phyloP scores from a whole-genome alignment of 2,888 invertebrate species.

The Saturnia pavonia region DNA sequence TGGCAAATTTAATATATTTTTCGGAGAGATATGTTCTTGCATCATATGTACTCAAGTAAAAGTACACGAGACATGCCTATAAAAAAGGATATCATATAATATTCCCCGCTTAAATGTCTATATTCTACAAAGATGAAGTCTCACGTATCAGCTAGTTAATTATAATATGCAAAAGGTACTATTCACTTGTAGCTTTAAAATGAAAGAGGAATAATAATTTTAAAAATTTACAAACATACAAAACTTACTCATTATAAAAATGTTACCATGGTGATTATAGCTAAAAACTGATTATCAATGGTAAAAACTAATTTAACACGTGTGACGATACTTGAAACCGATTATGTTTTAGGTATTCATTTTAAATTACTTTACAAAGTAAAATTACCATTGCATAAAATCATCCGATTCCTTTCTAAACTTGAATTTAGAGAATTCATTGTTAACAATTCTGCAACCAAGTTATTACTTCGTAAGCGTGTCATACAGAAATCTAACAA shows the following conservation, averaged over 20 bases:
- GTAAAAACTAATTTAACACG: background rate
- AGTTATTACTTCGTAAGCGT: slow-evolving; percentile 10
- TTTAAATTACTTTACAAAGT: background rate
- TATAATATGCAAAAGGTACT: background rate
- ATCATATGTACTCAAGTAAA: no score
- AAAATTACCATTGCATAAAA: background rate
- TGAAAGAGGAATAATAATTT: background rate
- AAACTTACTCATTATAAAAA: background rate
- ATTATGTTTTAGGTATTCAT: background rate
- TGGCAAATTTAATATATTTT: no score
- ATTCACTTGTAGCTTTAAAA: background rate
- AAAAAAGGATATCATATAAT: no score
- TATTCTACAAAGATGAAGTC: no score
- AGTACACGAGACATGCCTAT: no score
- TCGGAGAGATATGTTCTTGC: no score
- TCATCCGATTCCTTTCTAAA: background rate
- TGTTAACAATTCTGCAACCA: background rate
- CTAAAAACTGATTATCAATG: background rate
- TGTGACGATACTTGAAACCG: background rate
- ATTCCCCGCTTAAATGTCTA: no score
- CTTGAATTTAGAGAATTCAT: slow-evolving; percentile 5
- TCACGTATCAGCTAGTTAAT: no score
- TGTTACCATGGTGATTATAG: background rate
- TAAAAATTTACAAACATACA: background rate
- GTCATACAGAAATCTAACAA: slow-evolving; percentile 6